These are phyloP conservation scores for Drosophila triauraria DNA, from an alignment of 1,140 invertebrate species.

Conservation along the genomic window DNA sequence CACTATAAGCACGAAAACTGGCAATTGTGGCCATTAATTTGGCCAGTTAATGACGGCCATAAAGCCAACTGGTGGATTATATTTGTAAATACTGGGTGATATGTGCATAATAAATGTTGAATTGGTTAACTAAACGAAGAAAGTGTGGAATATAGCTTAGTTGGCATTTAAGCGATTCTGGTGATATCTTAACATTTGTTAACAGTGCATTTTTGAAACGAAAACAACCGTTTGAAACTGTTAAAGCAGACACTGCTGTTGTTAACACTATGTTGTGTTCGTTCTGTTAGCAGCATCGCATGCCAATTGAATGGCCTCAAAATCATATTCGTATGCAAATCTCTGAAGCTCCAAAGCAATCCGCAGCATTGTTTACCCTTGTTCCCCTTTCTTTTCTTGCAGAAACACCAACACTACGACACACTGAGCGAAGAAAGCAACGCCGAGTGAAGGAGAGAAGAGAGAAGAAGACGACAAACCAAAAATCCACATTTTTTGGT, in stretches of 20 bases:
- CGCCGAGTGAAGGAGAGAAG: constrained; percentile 31
- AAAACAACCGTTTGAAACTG: constrained; percentile 16
- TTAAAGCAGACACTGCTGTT: constrained; percentile 8
- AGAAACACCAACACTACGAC: constrained; percentile 42
- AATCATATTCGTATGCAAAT: constrained; percentile 66
- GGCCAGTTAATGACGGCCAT: constrained; percentile 36
- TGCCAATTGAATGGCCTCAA: constrained; percentile 46
- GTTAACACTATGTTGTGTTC: constrained; percentile 1
- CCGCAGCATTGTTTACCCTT: constrained; percentile 79
- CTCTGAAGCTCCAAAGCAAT: constrained; percentile 42
- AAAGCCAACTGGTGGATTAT: constrained; percentile 19
- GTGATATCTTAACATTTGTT: constrained; percentile 3
- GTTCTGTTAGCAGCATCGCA: constrained; percentile 25
- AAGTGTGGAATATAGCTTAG: not conserved
- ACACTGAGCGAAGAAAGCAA: constrained; percentile 57
- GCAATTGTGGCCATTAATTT: constrained; percentile 57
- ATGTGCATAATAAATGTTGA: constrained; percentile 18
- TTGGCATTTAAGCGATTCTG: not conserved
- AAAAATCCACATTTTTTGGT: constrained; percentile 62
- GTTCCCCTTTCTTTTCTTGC: constrained; percentile 81
- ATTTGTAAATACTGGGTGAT: constrained; percentile 19
- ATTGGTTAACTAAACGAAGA: constrained; percentile 23
- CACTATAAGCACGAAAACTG: constrained; percentile 38
- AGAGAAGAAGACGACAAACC: constrained; percentile 27
- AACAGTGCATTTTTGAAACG: constrained; percentile 14